Evolutionary conservation across 1,140 invertebrate genomes (phyloP), one percentile per base, ranked within the genome.

Genomic region (Drosophila athabasca): DNA sequence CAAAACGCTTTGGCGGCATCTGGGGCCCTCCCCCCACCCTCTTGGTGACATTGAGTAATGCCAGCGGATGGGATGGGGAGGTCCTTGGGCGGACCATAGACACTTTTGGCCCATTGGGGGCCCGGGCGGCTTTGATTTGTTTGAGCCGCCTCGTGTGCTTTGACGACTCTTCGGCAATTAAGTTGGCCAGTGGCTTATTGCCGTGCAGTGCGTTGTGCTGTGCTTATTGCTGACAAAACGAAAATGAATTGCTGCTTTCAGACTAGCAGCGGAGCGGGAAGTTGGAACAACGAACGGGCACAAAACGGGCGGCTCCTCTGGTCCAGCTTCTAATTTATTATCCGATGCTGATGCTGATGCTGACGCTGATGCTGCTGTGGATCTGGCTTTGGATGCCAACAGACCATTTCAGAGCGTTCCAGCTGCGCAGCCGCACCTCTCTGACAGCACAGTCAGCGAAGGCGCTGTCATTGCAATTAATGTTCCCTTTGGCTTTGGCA

Each of bases 1-100:
- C 58, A 69, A 69, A 68, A 49, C 64, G 66, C 66, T 68, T 69
- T 68, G 69, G 69, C 71, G 71, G 71, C 69, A 62, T 64, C 48
- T n/a, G 44, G 48, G 22, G 55, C 67, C 57, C 69, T 41, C 45
- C 58, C 24, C 3, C 66, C 65, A 65, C 50, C 45, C 24, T 11
- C 50, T 60, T 71, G 67, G 51, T 85, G 81, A 85, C 81, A 85
- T 85, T 85, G 81, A 85, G 81, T 85, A 85, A 85, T 85, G 82
- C 52, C 60, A 53, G 45, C 59, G 65, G 55, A 53, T 11, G 29
- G 49, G 17, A 15, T 52, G 64, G 64, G 48, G 26, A 45, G 64
- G 48, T 65, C 58, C 59, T 71, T 78, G 58, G 51, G 52, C 46
- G 17, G 44, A 17, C 13, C 26, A 45, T 17, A 48, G 44, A 19